Evolutionary conservation across 2,113 vertebrate species (phyloP).

Genomic region (Rattus rattus): DNA sequence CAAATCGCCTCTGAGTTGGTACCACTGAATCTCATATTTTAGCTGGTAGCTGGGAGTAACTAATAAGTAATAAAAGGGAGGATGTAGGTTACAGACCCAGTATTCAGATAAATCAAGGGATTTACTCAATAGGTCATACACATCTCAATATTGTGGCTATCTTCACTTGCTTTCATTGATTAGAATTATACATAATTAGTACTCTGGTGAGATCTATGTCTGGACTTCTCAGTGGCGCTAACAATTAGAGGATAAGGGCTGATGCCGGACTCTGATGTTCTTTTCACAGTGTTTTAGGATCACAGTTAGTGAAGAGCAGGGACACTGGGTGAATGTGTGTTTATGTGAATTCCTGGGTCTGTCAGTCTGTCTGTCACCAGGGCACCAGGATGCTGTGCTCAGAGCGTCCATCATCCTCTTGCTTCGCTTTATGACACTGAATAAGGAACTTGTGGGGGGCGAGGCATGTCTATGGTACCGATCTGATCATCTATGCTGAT

Average conservation of each 20-base stretch:
- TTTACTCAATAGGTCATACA: not conserved
- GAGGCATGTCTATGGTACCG: not conserved
- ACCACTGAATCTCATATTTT: not conserved
- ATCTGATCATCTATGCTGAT: not conserved
- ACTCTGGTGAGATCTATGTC: not conserved
- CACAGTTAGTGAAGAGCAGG: not conserved
- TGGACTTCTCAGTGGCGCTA: not conserved
- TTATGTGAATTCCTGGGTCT: not conserved
- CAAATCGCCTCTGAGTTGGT: not conserved
- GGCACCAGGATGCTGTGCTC: not conserved
- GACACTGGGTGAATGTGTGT: not conserved
- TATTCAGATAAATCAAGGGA: not conserved
- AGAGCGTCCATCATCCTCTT: not conserved
- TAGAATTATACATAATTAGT: slow-evolving; percentile 1
- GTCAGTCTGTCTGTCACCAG: not conserved
- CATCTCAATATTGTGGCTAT: not conserved
- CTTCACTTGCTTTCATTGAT: not conserved
- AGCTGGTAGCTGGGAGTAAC: not conserved
- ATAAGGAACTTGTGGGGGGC: not conserved
- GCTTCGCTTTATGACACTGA: not conserved
- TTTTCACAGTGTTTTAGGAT: not conserved
- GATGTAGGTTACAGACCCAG: not conserved
- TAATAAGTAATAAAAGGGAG: not conserved
- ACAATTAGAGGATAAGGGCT: not conserved
- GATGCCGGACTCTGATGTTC: not conserved